Conservation (phyloP, 2,888 invertebrate species). For the Priapulus caudatus region DNA sequence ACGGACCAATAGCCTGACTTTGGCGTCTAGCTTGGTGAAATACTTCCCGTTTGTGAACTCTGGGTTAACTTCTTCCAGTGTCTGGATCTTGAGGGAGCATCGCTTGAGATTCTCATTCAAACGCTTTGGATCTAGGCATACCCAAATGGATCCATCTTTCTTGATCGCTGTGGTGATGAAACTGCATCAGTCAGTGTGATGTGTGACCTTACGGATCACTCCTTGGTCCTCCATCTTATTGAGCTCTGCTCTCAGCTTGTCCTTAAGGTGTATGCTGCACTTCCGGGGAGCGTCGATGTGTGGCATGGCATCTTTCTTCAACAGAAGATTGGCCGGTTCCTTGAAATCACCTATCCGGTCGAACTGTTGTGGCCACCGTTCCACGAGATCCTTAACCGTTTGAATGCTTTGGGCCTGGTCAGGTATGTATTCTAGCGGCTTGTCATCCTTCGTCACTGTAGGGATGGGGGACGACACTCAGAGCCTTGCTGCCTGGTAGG, state of each 20-base stretch:
- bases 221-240: conserved; percentile 12
- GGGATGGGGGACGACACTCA: conserved; percentile 13
- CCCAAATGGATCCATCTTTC: conserved; percentile 11
- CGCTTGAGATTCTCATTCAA: conserved; percentile 17
- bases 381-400: no score
- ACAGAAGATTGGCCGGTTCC: neutral
- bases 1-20: conserved; percentile 19
- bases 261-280: neutral
- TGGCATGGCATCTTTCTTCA: neutral
- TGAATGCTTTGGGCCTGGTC: no score
- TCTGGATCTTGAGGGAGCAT: no score
- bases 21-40: conserved; percentile 20
- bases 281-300: conserved; percentile 4
- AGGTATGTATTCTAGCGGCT: no score
- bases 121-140: conserved; percentile 10
- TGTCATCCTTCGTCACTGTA: conserved; percentile 2
- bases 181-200: conserved; percentile 13
- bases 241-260: conserved; percentile 7
- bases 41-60: conserved; percentile 13
- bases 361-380: no score
- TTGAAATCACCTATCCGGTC: neutral
- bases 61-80: conserved; percentile 18
- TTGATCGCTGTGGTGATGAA: conserved; percentile 10
- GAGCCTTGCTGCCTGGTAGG: conserved; percentile 9
- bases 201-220: conserved; percentile 11